Evolutionary conservation across 2,888 invertebrate species (phyloP).

Genomic region (Arctia plantaginis): DNA sequence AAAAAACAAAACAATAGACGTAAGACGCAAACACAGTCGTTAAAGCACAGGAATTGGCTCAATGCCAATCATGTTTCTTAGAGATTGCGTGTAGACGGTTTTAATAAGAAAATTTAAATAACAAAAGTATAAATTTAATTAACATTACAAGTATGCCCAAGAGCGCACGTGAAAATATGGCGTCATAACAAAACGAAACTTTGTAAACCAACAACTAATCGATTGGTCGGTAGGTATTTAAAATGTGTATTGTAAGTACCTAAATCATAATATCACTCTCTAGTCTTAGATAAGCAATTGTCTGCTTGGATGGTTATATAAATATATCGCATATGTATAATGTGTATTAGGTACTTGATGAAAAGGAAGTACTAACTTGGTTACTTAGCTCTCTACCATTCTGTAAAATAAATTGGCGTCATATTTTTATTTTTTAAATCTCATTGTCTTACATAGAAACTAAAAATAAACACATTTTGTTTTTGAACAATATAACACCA

Average conservation of each 20-base stretch:
- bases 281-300: conserved; percentile 32
- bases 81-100: conserved; percentile 15
- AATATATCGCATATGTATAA: conserved; percentile 35
- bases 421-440: no score
- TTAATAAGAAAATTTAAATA: neutral
- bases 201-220: conserved; percentile 49
- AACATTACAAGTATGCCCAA: conserved; percentile 21
- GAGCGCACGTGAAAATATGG: conserved; percentile 48
- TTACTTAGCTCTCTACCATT: neutral
- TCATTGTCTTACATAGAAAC: neutral
- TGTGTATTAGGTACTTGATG: neutral
- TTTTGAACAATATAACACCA: neutral
- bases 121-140: conserved; percentile 18
- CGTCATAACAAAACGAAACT: conserved; percentile 31
- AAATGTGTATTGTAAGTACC: conserved; percentile 23
- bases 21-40: neutral
- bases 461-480: neutral
- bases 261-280: conserved; percentile 35
- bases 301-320: conserved; percentile 35
- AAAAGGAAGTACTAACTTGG: neutral
- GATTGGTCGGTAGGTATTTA: conserved; percentile 29
- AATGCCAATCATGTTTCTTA: neutral
- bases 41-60: conserved; percentile 3
- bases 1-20: neutral
- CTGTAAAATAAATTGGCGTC: neutral